Conservation (phyloP, 2,113 vertebrate species). For the Morone saxatilis region DNA sequence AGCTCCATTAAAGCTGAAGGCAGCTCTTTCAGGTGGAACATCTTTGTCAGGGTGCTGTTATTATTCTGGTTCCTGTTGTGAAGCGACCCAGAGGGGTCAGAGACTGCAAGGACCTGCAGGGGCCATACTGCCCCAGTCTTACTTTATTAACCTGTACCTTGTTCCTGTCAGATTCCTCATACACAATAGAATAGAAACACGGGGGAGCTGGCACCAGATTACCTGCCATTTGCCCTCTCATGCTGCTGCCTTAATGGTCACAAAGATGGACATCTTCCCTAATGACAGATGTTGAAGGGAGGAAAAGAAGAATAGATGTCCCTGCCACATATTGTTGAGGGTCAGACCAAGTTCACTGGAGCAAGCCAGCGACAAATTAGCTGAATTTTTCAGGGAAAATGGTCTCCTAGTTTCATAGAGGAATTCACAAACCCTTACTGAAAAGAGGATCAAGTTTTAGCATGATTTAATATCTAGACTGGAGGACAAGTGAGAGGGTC, state of each 20-base stretch:
- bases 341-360: constrained; percentile 67
- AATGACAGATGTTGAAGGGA: constrained; percentile 10
- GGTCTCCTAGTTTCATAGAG: constrained; percentile 34
- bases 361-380: constrained; percentile 17
- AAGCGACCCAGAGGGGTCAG: constrained; percentile 27
- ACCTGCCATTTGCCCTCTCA: constrained; percentile 62
- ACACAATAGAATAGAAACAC: constrained; percentile 45
- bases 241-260: constrained; percentile 24
- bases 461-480: not conserved
- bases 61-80: constrained; percentile 15
- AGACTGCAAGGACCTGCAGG: constrained; percentile 49
- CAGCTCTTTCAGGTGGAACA: constrained; percentile 33
- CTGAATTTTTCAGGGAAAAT: constrained; percentile 19
- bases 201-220: constrained; percentile 73
- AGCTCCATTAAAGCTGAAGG: constrained; percentile 30
- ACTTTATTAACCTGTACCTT: constrained; percentile 70
- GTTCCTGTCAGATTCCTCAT: constrained; percentile 71
- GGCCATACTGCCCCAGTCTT: constrained; percentile 47
- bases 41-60: constrained; percentile 40
- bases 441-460: not conserved
- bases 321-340: constrained; percentile 36
- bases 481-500: not conserved
- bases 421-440: constrained; percentile 13
- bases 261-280: constrained; percentile 33
- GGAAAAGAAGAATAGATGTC: constrained; percentile 2